These are phyloP conservation scores for Pangasius mekongensis DNA, from an alignment of 2,797 vertebrate genomes.

Conservation along the genomic window DNA sequence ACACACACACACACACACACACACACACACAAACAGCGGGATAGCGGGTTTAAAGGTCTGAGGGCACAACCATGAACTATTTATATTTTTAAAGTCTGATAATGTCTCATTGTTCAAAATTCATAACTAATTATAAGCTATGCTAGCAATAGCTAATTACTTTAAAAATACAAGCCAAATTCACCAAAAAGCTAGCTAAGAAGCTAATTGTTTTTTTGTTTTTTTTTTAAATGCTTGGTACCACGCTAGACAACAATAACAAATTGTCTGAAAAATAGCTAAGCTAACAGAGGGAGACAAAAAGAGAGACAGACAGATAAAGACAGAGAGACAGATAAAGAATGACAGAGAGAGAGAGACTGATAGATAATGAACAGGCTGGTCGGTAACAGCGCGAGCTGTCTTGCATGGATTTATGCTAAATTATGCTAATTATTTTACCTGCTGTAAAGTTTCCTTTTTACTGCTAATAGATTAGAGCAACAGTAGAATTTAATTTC, in stretches of 20 bases:
- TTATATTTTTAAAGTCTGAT: not conserved
- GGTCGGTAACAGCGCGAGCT: not conserved
- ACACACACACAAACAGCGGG: not conserved
- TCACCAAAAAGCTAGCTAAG: not conserved
- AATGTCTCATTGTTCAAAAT: not conserved
- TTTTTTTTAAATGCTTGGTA: not conserved
- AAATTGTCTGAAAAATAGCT: not conserved
- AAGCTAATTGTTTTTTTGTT: not conserved
- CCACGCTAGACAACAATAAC: not conserved
- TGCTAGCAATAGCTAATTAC: not conserved
- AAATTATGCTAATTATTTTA: constrained; percentile 13
- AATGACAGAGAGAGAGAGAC: not conserved
- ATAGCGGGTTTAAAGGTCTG: not conserved
- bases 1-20: not conserved
- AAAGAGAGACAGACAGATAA: not conserved
- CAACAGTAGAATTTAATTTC: not conserved
- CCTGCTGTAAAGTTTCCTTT: not conserved
- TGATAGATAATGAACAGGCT: constrained; percentile 4
- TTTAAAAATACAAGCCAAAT: not conserved
- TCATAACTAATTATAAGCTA: not conserved
- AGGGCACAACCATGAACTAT: not conserved
- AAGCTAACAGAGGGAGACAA: not conserved
- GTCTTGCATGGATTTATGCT: constrained; percentile 11
- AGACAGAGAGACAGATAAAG: constrained; percentile 2
- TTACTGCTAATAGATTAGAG: not conserved